A percentile compares a stretch with the other conserved stretches of the same genome.
phyloP scores from a whole-genome alignment of 2,797 vertebrate species.

The Kryptolebias ocellatus region DNA sequence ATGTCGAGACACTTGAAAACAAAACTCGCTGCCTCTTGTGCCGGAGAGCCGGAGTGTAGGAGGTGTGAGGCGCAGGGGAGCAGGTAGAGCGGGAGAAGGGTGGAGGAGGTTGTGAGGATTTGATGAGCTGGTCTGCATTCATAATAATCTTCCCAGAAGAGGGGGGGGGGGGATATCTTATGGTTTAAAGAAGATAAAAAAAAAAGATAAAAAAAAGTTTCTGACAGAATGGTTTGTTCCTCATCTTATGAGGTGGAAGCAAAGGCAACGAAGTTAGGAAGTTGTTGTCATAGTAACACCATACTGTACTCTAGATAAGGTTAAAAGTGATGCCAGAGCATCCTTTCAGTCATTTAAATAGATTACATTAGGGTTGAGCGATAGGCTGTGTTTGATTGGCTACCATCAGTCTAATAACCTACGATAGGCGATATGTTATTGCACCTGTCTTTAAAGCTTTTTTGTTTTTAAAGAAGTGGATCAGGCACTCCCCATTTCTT shows the following conservation, averaged over 20 bases:
- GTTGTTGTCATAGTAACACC: conserved; percentile 3
- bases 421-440: too few relatives aligned
- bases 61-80: not conserved
- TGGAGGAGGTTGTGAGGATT: conserved; percentile 7
- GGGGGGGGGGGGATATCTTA: conserved; percentile 2
- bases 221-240: not conserved
- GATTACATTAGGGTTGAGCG: too few relatives aligned
- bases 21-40: conserved; percentile 52
- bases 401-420: too few relatives aligned
- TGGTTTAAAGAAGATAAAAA: not conserved
- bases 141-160: conserved; percentile 20
- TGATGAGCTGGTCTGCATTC: conserved; percentile 42
- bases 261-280: not conserved
- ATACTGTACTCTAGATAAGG: not conserved
- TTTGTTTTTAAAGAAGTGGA: too few relatives aligned
- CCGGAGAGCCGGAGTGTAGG: conserved; percentile 11
- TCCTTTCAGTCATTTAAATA: too few relatives aligned
- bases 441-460: too few relatives aligned
- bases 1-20: conserved; percentile 59
- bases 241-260: not conserved
- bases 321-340: conserved; percentile 5
- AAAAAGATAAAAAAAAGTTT: not conserved
- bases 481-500: too few relatives aligned
- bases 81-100: conserved; percentile 1
- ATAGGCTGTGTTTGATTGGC: too few relatives aligned